Conservation (phyloP, 2,888 invertebrate species). For the Apamea epomidion region DNA sequence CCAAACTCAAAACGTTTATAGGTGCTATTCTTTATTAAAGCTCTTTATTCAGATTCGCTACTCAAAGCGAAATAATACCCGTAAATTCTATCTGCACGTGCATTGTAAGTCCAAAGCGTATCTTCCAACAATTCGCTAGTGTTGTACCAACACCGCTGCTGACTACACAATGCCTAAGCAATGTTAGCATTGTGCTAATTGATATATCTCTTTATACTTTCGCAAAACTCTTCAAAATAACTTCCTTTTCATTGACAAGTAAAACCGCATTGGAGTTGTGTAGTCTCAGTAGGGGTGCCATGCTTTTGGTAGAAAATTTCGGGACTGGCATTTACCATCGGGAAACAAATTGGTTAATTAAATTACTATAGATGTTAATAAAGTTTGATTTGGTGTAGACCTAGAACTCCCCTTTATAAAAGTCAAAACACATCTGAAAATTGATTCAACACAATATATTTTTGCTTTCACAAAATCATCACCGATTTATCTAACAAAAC, state of each 20-base stretch:
- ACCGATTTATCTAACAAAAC: not conserved
- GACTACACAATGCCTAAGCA: slow-evolving; percentile 66
- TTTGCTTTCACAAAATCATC: not conserved
- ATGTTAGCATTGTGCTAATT: slow-evolving; percentile 75
- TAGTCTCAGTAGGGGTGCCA: slow-evolving; percentile 53
- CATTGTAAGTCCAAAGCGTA: slow-evolving; percentile 59
- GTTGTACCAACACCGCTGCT: slow-evolving; percentile 79
- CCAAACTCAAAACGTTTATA: slow-evolving; percentile 32
- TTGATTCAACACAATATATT: not conserved
- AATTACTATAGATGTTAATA: no score
- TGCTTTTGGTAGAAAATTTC: not conserved
- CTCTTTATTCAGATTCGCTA: slow-evolving; percentile 30
- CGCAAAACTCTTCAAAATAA: slow-evolving; percentile 82
- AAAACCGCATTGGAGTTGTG: slow-evolving; percentile 75
- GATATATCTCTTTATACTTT: slow-evolving; percentile 80
- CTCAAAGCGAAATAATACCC: slow-evolving; percentile 51
- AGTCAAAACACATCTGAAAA: not conserved
- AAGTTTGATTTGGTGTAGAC: not conserved
- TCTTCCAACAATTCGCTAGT: slow-evolving; percentile 63
- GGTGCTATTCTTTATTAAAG: slow-evolving; percentile 33
- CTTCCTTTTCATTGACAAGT: slow-evolving; percentile 86
- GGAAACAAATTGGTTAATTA: not conserved
- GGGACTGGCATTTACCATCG: not conserved
- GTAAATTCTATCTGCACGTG: slow-evolving; percentile 57
- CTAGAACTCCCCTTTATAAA: not conserved